Conservation (phyloP, 2,888 invertebrate species). For the Drosophila neonasuta region DNA sequence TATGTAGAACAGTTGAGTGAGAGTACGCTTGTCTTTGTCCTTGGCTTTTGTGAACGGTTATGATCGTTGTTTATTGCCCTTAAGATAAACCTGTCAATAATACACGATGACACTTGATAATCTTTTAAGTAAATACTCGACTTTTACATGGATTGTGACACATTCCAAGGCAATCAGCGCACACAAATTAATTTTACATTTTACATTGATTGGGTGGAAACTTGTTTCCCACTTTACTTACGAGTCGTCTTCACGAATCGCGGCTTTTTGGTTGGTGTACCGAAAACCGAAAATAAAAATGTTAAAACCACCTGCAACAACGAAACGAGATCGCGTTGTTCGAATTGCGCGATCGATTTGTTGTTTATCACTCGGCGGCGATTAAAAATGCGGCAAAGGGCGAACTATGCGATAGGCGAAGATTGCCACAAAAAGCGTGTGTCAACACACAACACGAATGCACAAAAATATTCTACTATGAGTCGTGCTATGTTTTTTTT, state of each 20-base stretch:
- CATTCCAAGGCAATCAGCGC: background rate
- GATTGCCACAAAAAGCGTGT: slow-evolving; percentile 32
- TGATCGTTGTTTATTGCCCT: slow-evolving; percentile 18
- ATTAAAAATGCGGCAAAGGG: slow-evolving; percentile 22
- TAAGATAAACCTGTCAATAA: slow-evolving; percentile 21
- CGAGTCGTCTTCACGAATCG: slow-evolving; percentile 52
- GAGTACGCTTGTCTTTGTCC: slow-evolving; percentile 23
- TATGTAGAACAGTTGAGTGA: slow-evolving; percentile 4
- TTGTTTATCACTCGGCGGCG: slow-evolving; percentile 36
- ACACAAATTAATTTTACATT: slow-evolving; percentile 3
- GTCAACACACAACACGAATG: slow-evolving; percentile 12
- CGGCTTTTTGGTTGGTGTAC: background rate
- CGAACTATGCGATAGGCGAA: slow-evolving; percentile 28
- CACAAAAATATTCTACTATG: slow-evolving; percentile 4
- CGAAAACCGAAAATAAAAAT: slow-evolving; percentile 1
- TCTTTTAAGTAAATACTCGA: slow-evolving; percentile 13
- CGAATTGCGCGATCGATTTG: slow-evolving; percentile 28
- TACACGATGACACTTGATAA: slow-evolving; percentile 10
- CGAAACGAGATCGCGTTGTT: slow-evolving; percentile 11
- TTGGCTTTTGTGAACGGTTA: slow-evolving; percentile 3
- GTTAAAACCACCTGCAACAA: slow-evolving; percentile 10
- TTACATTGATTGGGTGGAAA: background rate
- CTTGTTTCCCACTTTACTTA: slow-evolving; percentile 58
- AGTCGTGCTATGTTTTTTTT: background rate
- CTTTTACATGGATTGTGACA: slow-evolving; percentile 1